Base-by-base conservation (phyloP, 2,888 invertebrate genomes). In the Alloscopus bannaensis region DNA sequence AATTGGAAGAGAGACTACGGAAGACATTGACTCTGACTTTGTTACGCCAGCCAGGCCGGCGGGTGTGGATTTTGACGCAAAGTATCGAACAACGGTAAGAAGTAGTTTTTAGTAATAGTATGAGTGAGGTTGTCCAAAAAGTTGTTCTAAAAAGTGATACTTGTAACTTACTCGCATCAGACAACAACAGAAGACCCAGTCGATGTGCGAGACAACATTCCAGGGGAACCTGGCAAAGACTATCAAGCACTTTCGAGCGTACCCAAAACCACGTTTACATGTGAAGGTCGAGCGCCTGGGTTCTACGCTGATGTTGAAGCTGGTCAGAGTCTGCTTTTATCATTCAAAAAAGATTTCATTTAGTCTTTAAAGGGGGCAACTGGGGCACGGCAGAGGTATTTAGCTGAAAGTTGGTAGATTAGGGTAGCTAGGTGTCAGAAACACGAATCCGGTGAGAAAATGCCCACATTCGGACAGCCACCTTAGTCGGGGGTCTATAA, bases 161-260 rank as follows among this genome's bases (percentile, higher is more conserved):
- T 13, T 47, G 11, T 47, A n/a, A n/a, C n/a, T 47, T n/a, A 47
- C 36, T 36, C 36, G 8, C 45, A 4, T 52, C 28, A 77, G 77
- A 79, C 78, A 31, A 71, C 72, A 11, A 79, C 81, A 6, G 76
- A 81, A 26, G 80, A 81, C 40, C 80, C 80, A 3, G n/a, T 26
- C 2, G 91, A 92, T 87, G 91, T 92, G 82, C 88, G 91, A 70
- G 90, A 91, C 64, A 91, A 92, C 20, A 91, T 93, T 59, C 93
- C 92, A 4, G 93, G 93, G 0, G 91, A 92, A 85, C 93, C 93
- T 0, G 92, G 92, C 18, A 88, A 88, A 52, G 93, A 93, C 88
- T 93, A 93, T 87, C 92, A 92, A 0, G 91, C 91, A 22, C 90
- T 91, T 31, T 89, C 89, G 59, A 88, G 87, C 26, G 90, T 92